Base-by-base conservation (phyloP, 2,888 invertebrate species). In the Drosophila sordidula region DNA sequence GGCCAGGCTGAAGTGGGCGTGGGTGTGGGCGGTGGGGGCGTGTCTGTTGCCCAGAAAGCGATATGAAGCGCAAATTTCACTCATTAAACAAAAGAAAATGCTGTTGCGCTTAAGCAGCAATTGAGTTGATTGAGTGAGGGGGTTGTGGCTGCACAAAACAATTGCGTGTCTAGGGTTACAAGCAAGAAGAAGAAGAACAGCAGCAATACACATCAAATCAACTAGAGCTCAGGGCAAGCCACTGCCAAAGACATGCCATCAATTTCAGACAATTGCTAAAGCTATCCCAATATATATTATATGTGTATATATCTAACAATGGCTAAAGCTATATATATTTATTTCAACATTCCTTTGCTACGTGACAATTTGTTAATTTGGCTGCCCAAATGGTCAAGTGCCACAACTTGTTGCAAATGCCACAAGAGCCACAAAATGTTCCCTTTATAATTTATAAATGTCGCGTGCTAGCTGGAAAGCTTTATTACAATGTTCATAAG, bases 361-460 rank as follows among this genome's bases (percentile, higher is more conserved):
- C 91, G 90, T 90, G 90, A 85, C 83, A 86, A 89, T 81, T 89
- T 84, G 76, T 80, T 86, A 87, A 89, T 89, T 86, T 81, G 64
- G 39, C 65, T 70, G 66, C 12, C 54, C 66, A 61, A 45, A n/a
- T 61, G 71, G 63, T 76, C 66, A 61, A 39, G 41, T 45, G 61
- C 18, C 38, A 36, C 50, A 52, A 52, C 49, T 61, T 52, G 36
- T 49, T 65, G 59, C 51, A 56, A 47, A 59, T 47, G 56, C 62
- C 58, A 57, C 64, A 47, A 36, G 32, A 36, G 70, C 49, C 49
- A 42, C 47, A 52, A 36, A 14, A 64, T 68, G 39, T 69, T 56
- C 16, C 36, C 68, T 34, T 62, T 65, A 70, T 85, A 76, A 82
- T 80, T 83, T 73, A 78, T 70, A 72, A 69, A 55, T 70, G 56